Percentiles rank a stretch among this genome's conserved stretches.
phyloP scores from a whole-genome alignment of 1,140 invertebrate species.

The Lucilia cuprina region DNA sequence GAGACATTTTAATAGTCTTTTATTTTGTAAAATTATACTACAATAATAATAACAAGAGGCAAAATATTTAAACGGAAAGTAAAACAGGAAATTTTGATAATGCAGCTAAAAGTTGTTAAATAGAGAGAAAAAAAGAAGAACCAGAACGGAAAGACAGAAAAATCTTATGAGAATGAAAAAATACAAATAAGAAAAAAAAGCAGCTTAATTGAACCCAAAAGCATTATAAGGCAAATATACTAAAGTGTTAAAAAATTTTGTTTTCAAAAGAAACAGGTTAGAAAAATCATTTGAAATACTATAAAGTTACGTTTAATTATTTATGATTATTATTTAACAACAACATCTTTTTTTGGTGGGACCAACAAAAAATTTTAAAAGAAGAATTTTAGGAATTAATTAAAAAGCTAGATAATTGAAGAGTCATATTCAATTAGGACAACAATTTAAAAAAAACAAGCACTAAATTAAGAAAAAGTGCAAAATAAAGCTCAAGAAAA shows the following conservation, averaged over 20 bases:
- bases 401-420: conserved; percentile 24
- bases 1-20: conserved; percentile 16
- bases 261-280: conserved; percentile 13
- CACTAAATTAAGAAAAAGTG: neutral
- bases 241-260: conserved; percentile 14
- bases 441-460: neutral
- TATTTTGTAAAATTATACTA: neutral
- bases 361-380: neutral
- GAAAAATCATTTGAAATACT: conserved; percentile 16
- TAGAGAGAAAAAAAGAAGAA: neutral
- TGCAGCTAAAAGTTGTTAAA: neutral
- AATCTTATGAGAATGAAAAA: neutral
- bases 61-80: conserved; percentile 4
- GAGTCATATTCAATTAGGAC: neutral
- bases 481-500: neutral
- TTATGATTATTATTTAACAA: conserved; percentile 11
- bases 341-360: neutral
- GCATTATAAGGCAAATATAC: conserved; percentile 5
- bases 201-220: conserved; percentile 28
- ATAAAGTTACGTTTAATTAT: neutral
- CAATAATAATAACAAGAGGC: neutral
- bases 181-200: neutral
- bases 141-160: conserved; percentile 2
- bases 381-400: conserved; percentile 10
- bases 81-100: conserved; percentile 24